Conservation (phyloP, 1,140 invertebrate species). For the Procambarus virginalis region DNA sequence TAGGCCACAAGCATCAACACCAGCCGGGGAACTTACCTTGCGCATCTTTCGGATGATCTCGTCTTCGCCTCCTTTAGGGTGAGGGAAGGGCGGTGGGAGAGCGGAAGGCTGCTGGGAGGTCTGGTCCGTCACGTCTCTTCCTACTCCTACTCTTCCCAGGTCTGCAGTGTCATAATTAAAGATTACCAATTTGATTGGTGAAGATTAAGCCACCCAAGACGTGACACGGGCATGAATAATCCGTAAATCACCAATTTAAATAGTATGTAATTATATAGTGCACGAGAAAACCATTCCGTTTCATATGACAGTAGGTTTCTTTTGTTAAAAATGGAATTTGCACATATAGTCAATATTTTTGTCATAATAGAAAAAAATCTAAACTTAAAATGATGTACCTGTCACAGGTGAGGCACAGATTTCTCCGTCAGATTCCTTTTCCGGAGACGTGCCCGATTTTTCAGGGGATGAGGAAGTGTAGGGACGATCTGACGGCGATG, state of each 20-base stretch:
- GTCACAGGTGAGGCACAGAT: not conserved
- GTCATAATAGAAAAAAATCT: slow-evolving; percentile 17
- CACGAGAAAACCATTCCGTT: no score
- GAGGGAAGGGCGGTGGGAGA: slow-evolving; percentile 52
- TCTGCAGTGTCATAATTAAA: not conserved
- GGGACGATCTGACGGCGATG: no score
- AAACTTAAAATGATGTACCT: slow-evolving; percentile 20
- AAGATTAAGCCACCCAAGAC: no score
- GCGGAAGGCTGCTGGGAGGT: slow-evolving; percentile 10
- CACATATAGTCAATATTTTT: no score
- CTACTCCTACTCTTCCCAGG: slow-evolving; percentile 27
- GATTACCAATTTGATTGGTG: not conserved
- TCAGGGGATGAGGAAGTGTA: slow-evolving; percentile 59
- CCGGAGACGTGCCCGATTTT: slow-evolving; percentile 43
- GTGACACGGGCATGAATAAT: no score
- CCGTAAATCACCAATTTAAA: no score
- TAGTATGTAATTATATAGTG: no score
- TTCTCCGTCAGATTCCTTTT: slow-evolving; percentile 45
- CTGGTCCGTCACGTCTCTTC: slow-evolving; percentile 26
- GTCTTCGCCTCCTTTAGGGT: slow-evolving; percentile 43
- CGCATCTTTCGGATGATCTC: slow-evolving; percentile 49
- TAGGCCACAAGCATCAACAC: not conserved
- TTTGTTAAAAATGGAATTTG: no score
- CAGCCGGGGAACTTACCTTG: slow-evolving; percentile 28
- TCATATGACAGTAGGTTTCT: no score